These are phyloP conservation scores for Leucoptera coffeella DNA, from an alignment of 2,888 invertebrate genomes.

Conservation along the genomic window DNA sequence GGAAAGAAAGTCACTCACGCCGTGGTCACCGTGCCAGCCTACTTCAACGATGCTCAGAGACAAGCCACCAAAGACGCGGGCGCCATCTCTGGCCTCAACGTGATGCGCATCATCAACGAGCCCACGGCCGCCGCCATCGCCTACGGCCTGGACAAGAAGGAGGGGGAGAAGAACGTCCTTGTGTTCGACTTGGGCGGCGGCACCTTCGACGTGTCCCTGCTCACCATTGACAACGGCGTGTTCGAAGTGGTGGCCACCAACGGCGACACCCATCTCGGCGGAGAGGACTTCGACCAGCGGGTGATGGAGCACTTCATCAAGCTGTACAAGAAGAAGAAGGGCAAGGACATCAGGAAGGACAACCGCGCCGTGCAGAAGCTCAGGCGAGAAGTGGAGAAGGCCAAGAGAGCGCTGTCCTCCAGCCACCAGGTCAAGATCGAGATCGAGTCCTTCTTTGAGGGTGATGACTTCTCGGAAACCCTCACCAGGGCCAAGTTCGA, in stretches of 20 bases:
- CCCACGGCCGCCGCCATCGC: slow-evolving; percentile 96
- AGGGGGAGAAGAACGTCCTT: slow-evolving; percentile 96
- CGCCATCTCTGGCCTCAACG: slow-evolving; percentile 84
- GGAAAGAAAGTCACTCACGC: slow-evolving; percentile 83
- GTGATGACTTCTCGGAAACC: slow-evolving; percentile 97
- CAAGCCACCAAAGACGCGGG: slow-evolving; percentile 99
- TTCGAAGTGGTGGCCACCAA: slow-evolving; percentile 92
- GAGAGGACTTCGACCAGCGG: slow-evolving; percentile 97
- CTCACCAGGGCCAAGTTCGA: slow-evolving; percentile 98
- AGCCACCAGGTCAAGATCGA: slow-evolving; percentile 96
- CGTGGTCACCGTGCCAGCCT: slow-evolving; percentile 90
- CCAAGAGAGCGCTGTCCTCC: slow-evolving; percentile 91
- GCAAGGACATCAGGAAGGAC: slow-evolving; percentile 93
- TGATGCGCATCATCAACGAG: slow-evolving; percentile 97
- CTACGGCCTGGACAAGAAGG: slow-evolving; percentile 94
- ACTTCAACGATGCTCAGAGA: slow-evolving; percentile 99
- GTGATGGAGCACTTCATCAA: slow-evolving; percentile 99
- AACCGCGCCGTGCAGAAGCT: slow-evolving; percentile 93
- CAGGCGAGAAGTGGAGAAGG: slow-evolving; percentile 95
- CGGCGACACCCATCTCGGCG: slow-evolving; percentile 96
- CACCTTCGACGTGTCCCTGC: slow-evolving; percentile 96
- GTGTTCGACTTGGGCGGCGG: slow-evolving; percentile 99
- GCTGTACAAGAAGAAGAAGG: slow-evolving; percentile 97
- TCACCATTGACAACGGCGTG: slow-evolving; percentile 98
- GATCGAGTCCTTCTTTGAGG: slow-evolving; percentile 97